These are phyloP conservation scores for Itoplectis maculator DNA, from an alignment of 2,888 invertebrate genomes.

Conservation along the genomic window DNA sequence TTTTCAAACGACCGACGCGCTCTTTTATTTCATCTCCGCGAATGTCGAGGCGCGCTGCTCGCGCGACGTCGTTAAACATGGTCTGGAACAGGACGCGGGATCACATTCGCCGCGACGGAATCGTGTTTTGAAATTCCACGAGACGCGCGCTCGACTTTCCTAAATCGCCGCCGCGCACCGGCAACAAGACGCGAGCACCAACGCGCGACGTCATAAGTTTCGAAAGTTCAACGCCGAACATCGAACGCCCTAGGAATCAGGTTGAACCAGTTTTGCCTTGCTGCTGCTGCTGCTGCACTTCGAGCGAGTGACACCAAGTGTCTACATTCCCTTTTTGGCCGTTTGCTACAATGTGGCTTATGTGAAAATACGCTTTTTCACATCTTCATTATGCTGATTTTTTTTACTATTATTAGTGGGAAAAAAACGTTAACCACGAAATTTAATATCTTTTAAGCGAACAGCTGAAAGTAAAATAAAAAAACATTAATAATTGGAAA, in stretches of 20 bases:
- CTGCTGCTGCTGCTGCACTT: constrained; percentile 46
- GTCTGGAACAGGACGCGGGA: constrained; percentile 6
- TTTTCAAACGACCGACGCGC: neutral
- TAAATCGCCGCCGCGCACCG: neutral
- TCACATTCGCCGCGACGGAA: neutral
- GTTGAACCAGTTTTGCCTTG: constrained; percentile 73
- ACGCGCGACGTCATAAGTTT: constrained; percentile 37
- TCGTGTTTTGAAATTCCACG: constrained; percentile 31
- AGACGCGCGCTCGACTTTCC: constrained; percentile 11
- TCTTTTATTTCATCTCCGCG: neutral
- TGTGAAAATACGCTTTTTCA: neutral
- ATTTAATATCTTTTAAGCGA: too few relatives aligned
- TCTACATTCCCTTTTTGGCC: constrained; percentile 59
- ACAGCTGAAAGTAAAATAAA: neutral
- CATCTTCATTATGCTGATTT: neutral
- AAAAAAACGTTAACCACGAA: too few relatives aligned
- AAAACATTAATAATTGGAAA: too few relatives aligned
- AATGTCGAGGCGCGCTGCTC: too few relatives aligned
- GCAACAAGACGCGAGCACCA: constrained; percentile 15
- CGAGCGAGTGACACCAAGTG: too few relatives aligned
- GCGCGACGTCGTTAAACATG: constrained; percentile 26
- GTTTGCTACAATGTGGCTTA: neutral
- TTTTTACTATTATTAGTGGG: too few relatives aligned
- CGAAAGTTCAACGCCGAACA: constrained; percentile 62
- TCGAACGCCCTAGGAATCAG: constrained; percentile 67